These are phyloP conservation scores for Neoaliturus tenellus DNA, from an alignment of 2,888 invertebrate genomes.

Conservation along the genomic window DNA sequence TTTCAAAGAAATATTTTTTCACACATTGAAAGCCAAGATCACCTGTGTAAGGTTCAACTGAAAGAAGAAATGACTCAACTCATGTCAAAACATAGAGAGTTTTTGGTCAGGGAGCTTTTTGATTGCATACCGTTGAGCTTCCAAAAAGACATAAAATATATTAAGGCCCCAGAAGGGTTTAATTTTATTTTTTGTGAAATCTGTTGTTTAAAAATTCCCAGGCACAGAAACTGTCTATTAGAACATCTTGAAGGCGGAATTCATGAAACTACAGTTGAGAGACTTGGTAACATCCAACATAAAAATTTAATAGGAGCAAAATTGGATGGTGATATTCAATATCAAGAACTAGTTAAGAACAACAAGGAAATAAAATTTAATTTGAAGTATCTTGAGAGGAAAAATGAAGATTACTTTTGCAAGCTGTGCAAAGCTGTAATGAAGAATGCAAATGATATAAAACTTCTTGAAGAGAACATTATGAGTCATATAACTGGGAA, in stretches of 20 bases:
- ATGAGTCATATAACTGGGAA: background rate
- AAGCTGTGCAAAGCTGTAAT: background rate
- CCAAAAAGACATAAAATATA: background rate
- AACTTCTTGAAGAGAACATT: background rate
- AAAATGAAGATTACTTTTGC: background rate
- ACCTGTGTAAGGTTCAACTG: background rate
- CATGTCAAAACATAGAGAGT: background rate
- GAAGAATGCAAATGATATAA: background rate
- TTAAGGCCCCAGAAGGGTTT: background rate
- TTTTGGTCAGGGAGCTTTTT: background rate
- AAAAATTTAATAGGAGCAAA: background rate
- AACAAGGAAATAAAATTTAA: background rate
- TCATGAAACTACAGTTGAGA: conserved; percentile 4
- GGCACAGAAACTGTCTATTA: background rate
- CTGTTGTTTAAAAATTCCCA: background rate
- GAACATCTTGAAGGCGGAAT: background rate
- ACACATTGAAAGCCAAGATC: background rate
- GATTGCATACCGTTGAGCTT: background rate
- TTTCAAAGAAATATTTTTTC: background rate
- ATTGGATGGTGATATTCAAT: background rate
- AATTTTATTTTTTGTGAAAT: conserved; percentile 4
- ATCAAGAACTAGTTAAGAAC: background rate
- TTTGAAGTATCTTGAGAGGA: background rate
- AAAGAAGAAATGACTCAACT: background rate
- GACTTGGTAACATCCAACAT: background rate